Evolutionary conservation across 1,140 invertebrate species (phyloP), one percentile per base, ranked within the genome.

Genomic region (Harpegnathos saltator): DNA sequence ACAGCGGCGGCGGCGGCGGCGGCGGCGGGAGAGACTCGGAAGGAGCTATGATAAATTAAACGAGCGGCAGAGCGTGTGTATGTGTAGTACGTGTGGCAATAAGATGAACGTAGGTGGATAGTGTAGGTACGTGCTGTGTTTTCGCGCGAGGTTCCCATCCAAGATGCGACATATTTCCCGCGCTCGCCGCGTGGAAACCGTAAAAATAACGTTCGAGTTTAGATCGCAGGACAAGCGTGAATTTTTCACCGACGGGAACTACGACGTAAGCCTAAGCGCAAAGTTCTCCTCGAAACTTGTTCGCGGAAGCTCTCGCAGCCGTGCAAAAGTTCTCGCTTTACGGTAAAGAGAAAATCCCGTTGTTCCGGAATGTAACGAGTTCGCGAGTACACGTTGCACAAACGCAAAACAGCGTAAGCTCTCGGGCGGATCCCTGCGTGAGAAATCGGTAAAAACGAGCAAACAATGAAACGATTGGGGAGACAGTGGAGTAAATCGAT

Each of bases 21-120:
- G 9, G 9, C 14, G 29, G 3, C 38, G 1, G 14, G 15, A 29
- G 44, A 50, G 11, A 81, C 66, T 81, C 33, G 24, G 33, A 72
- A 48, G 33, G 50, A 72, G n/a, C 24, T 81, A 59, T 73, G 63
- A 84, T 80, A 52, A 81, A 81, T 84, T 84, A 84, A 81, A 48
- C 44, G 33, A 80, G 63, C 11, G 29, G 15, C 22, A 58, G 48
- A 68, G 54, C 3, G 66, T 44, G 38, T 44, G 38, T 44, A 44
- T 9, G 38, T 5, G 29, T 33, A 33, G 29, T 44, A 44, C 7
- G 38, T 44, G 38, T 72, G 52, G 17, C 77, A 72, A 80, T 84
- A 15, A 54, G 48, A 81, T 72, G 48, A 71, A 63, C 56, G 83
- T 69, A 54, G 65, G 83, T 63, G 48, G 59, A 66, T 19, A 48